These are phyloP conservation scores for Larimichthys crocea DNA, from an alignment of 2,113 vertebrate genomes.

Conservation along the genomic window DNA sequence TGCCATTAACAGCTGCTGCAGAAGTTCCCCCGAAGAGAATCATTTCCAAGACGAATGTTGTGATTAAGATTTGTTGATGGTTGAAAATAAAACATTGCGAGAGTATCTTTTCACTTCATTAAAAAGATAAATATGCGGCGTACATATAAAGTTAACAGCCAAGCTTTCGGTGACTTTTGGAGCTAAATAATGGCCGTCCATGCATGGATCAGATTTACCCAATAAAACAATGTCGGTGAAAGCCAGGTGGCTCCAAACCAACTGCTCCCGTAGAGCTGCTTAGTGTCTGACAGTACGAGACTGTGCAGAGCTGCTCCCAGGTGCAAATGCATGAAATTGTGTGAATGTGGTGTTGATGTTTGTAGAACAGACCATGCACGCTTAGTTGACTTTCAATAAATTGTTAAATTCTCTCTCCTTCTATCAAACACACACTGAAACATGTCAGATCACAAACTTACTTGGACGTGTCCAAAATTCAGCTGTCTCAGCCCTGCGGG, in stretches of 20 bases:
- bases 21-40: constrained; percentile 4
- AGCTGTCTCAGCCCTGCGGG: not conserved
- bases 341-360: constrained; percentile 20
- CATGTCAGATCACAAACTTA: not conserved
- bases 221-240: constrained; percentile 16
- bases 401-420: not conserved
- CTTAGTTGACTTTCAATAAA: constrained; percentile 32
- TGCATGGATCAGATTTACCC: not conserved
- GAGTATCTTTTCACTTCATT: not conserved
- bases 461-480: not conserved
- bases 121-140: not conserved
- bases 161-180: not conserved
- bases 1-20: constrained; percentile 25
- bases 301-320: constrained; percentile 24
- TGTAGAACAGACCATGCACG: constrained; percentile 2
- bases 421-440: not conserved
- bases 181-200: not conserved
- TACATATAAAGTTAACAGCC: not conserved
- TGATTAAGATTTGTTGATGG: not conserved
- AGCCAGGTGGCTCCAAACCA: constrained; percentile 39
- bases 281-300: not conserved
- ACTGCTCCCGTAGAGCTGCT: constrained; percentile 17
- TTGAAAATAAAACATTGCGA: not conserved
- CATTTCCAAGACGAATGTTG: not conserved
- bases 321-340: constrained; percentile 26